Conservation (phyloP, 2,888 invertebrate species). For the Lymantria dispar region DNA sequence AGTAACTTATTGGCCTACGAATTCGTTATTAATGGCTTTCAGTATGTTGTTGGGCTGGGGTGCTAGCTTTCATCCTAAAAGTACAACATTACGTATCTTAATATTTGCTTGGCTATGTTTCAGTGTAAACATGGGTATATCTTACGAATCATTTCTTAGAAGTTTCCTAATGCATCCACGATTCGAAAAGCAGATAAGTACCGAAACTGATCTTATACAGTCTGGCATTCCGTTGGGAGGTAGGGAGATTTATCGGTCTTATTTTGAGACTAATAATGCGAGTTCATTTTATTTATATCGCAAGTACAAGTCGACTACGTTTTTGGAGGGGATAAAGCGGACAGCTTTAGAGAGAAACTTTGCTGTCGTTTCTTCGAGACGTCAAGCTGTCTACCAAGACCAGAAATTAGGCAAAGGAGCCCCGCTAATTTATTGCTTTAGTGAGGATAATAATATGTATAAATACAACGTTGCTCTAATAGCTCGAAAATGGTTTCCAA, state of each 20-base stretch:
- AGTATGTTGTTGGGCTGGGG: slow-evolving; percentile 77
- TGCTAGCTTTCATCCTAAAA: slow-evolving; percentile 62
- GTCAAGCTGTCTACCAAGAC: slow-evolving; percentile 72
- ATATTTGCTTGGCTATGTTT: slow-evolving; percentile 74
- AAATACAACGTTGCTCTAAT: slow-evolving; percentile 76
- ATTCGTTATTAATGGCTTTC: slow-evolving; percentile 70
- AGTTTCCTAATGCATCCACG: slow-evolving; percentile 78
- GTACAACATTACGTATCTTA: slow-evolving; percentile 65
- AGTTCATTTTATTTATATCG: slow-evolving; percentile 75
- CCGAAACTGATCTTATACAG: slow-evolving; percentile 67
- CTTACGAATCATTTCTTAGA: slow-evolving; percentile 76
- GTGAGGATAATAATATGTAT: slow-evolving; percentile 70
- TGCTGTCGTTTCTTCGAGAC: slow-evolving; percentile 68
- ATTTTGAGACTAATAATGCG: slow-evolving; percentile 75
- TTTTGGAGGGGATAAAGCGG: slow-evolving; percentile 63
- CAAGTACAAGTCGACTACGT: slow-evolving; percentile 70
- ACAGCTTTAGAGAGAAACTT: slow-evolving; percentile 66
- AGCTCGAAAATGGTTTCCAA: slow-evolving; percentile 73
- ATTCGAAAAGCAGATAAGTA: slow-evolving; percentile 76
- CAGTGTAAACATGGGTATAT: slow-evolving; percentile 75
- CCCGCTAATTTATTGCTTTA: slow-evolving; percentile 69
- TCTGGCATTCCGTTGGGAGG: slow-evolving; percentile 72
- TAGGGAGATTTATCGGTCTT: slow-evolving; percentile 73
- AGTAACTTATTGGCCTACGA: slow-evolving; percentile 70
- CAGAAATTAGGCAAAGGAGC: slow-evolving; percentile 69